phyloP scores from a whole-genome alignment of 2,888 invertebrate genomes.

The Corythucha ciliata region DNA sequence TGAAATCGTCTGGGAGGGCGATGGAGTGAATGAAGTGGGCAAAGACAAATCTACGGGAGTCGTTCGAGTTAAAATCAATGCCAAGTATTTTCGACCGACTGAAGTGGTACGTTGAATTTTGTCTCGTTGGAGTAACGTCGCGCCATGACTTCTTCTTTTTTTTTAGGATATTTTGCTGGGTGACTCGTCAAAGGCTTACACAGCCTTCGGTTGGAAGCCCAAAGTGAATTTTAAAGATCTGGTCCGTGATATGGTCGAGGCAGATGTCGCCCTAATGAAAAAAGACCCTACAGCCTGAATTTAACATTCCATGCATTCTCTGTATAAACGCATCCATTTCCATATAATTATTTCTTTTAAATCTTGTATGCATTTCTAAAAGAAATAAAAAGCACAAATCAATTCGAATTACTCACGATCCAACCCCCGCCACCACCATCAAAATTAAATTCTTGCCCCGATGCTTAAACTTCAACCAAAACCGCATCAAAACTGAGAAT shows the following conservation, averaged over 20 bases:
- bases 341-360: too few relatives aligned
- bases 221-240: conserved; percentile 70
- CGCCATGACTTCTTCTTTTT: background rate
- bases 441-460: too few relatives aligned
- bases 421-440: too few relatives aligned
- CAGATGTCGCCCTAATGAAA: conserved; percentile 85
- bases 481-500: too few relatives aligned
- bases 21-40: conserved; percentile 72
- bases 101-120: conserved; percentile 69
- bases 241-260: conserved; percentile 88
- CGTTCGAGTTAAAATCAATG: conserved; percentile 78
- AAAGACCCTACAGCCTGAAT: conserved; percentile 67
- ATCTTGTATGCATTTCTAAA: too few relatives aligned
- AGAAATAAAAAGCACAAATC: too few relatives aligned
- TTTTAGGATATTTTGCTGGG: conserved; percentile 75
- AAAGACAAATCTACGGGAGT: conserved; percentile 57
- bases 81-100: conserved; percentile 92
- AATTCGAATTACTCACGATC: too few relatives aligned
- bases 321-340: too few relatives aligned
- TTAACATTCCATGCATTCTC: background rate
- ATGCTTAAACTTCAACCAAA: too few relatives aligned
- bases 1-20: conserved; percentile 79
- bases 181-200: conserved; percentile 85
- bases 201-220: conserved; percentile 78
- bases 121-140: background rate